Conservation (phyloP, 1,140 invertebrate genomes). For the Camponotus vicinus region DNA sequence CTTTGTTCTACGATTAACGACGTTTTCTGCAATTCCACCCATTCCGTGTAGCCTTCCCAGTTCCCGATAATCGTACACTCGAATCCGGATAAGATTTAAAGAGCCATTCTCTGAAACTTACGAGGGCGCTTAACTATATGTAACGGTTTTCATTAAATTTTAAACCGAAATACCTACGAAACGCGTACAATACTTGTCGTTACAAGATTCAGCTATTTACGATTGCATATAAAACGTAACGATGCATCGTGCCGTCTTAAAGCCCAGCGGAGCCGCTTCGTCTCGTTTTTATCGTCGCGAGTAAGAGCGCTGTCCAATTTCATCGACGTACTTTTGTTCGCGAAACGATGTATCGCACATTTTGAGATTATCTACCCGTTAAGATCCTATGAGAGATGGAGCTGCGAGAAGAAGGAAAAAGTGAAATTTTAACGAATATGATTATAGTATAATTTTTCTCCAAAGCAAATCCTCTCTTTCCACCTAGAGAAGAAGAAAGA, state of each 20-base stretch:
- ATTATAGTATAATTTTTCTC: neutral
- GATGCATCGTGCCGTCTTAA: slow-evolving; percentile 46
- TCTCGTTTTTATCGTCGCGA: slow-evolving; percentile 20
- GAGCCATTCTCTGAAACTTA: slow-evolving; percentile 71
- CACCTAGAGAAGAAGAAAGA: neutral
- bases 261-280: neutral
- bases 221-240: slow-evolving; percentile 41
- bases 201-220: slow-evolving; percentile 60
- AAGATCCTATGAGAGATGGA: neutral
- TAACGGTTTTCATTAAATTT: slow-evolving; percentile 75
- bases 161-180: slow-evolving; percentile 28
- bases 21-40: slow-evolving; percentile 77
- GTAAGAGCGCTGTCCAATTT: slow-evolving; percentile 28
- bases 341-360: slow-evolving; percentile 44
- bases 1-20: slow-evolving; percentile 77
- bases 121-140: slow-evolving; percentile 51
- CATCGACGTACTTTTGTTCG: slow-evolving; percentile 28
- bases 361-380: slow-evolving; percentile 38
- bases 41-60: slow-evolving; percentile 72
- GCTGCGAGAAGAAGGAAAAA: neutral
- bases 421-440: slow-evolving; percentile 20
- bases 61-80: slow-evolving; percentile 74
- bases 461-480: neutral
- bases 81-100: slow-evolving; percentile 76
- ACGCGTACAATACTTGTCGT: slow-evolving; percentile 47